Percentiles rank a stretch among this genome's conserved stretches.
phyloP scores from a whole-genome alignment of 2,888 invertebrate genomes.

The Tortricodes alternella region DNA sequence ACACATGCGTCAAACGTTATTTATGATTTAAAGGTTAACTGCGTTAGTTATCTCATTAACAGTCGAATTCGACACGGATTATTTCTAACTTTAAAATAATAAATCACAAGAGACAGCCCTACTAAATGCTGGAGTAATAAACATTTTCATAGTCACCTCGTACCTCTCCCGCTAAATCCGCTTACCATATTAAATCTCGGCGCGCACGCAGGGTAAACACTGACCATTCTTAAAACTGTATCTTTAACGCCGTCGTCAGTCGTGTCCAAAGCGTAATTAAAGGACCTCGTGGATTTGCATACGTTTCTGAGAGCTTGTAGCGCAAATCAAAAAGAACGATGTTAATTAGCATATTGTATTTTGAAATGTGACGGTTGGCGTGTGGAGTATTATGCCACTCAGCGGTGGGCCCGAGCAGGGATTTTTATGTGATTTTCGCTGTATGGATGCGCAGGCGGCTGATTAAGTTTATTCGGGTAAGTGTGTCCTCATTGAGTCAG shows the following conservation, averaged over 20 bases:
- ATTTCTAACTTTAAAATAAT: not conserved
- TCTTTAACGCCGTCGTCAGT: slow-evolving; percentile 74
- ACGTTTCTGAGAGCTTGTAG: slow-evolving; percentile 77
- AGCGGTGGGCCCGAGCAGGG: slow-evolving; percentile 69
- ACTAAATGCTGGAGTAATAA: slow-evolving; percentile 44
- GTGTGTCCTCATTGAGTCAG: not conserved
- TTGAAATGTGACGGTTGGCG: slow-evolving; percentile 80
- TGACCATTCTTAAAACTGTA: slow-evolving; percentile 75
- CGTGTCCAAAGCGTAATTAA: slow-evolving; percentile 80
- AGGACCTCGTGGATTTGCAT: slow-evolving; percentile 75
- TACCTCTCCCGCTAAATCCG: slow-evolving; percentile 58
- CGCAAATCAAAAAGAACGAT: slow-evolving; percentile 68
- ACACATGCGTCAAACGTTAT: not conserved
- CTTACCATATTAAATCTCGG: slow-evolving; percentile 66
- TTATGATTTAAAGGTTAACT: not conserved
- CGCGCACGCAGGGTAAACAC: slow-evolving; percentile 55
- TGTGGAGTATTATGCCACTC: slow-evolving; percentile 71
- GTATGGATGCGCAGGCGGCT: slow-evolving; percentile 49
- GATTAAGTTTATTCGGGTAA: slow-evolving; percentile 6
- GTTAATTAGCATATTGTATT: slow-evolving; percentile 82
- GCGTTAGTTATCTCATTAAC: not conserved
- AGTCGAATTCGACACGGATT: not conserved
- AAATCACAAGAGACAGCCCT: slow-evolving; percentile 28
- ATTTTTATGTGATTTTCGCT: slow-evolving; percentile 57
- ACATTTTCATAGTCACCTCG: slow-evolving; percentile 65